phyloP scores from a whole-genome alignment of 2,113 vertebrate genomes.

The Okapia johnstoni region DNA sequence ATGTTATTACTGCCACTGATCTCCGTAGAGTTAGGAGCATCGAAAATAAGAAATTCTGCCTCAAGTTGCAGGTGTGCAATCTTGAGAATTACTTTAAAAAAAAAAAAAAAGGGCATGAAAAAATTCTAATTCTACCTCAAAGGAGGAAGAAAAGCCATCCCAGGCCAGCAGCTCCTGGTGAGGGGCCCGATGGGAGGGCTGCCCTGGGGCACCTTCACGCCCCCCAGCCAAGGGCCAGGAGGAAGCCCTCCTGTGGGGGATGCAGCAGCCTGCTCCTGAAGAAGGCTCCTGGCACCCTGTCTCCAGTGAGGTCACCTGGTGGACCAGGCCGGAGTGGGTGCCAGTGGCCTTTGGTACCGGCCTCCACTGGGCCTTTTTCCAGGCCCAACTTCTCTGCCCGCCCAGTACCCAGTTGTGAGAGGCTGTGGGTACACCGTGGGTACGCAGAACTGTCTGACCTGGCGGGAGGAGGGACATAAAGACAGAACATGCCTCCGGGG shows the following conservation, averaged over 20 bases:
- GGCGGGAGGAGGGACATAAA: accelerated
- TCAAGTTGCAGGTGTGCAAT: not conserved
- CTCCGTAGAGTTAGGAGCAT: accelerated
- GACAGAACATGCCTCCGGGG: not conserved
- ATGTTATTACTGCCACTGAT: not conserved
- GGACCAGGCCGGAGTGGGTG: not conserved
- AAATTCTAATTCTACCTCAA: not conserved
- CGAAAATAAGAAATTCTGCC: not conserved
- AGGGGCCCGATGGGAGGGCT: not conserved
- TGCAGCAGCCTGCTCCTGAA: not conserved
- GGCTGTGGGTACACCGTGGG: not conserved
- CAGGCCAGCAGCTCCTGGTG: not conserved
- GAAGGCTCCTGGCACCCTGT: accelerated
- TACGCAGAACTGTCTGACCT: not conserved
- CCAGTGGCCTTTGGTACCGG: not conserved
- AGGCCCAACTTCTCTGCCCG: not conserved
- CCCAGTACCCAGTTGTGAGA: not conserved
- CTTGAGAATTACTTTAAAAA: not conserved
- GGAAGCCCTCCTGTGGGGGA: too few species aligned
- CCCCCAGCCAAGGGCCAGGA: accelerated
- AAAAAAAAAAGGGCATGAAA: not conserved
- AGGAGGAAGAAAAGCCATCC: not conserved
- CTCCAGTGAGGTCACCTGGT: not conserved
- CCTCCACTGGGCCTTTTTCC: not conserved
- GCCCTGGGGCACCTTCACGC: accelerated